Evolutionary conservation across 92 coral and sea anemone genomes (phyloP).

Genomic region (Zoanthus sansibaricus): DNA sequence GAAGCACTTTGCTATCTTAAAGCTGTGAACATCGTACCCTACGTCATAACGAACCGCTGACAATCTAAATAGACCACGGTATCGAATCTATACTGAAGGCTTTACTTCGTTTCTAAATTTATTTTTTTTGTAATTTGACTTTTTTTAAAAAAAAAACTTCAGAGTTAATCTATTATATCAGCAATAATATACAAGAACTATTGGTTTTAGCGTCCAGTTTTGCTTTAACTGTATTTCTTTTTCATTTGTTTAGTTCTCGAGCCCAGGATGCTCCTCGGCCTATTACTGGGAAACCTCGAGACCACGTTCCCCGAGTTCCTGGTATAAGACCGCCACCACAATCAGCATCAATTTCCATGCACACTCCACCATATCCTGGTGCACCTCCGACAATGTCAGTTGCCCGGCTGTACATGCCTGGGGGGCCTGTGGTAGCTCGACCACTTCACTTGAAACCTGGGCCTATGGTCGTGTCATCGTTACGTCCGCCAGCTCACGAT

Average conservation of each 20-base stretch:
- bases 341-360: conserved; percentile 24
- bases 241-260: not conserved
- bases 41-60: not conserved
- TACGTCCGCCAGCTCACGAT: conserved; percentile 30
- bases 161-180: no score
- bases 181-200: no score
- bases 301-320: conserved; percentile 76
- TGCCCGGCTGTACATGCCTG: conserved; percentile 10
- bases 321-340: conserved; percentile 63
- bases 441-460: conserved; percentile 14
- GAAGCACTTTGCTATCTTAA: no score
- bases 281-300: conserved; percentile 66
- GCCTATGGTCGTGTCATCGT: conserved; percentile 19
- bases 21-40: not conserved
- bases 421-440: conserved; percentile 35
- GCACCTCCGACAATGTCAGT: conserved; percentile 6
- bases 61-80: no score
- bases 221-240: not conserved
- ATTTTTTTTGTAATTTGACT: not conserved
- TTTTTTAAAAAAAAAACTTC: not conserved
- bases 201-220: no score
- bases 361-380: conserved; percentile 34
- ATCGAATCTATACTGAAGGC: no score
- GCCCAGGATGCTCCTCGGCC: conserved; percentile 24
- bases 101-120: no score